Conservation (phyloP, 1,140 invertebrate genomes). For the Pogonognathellus flavescens region DNA sequence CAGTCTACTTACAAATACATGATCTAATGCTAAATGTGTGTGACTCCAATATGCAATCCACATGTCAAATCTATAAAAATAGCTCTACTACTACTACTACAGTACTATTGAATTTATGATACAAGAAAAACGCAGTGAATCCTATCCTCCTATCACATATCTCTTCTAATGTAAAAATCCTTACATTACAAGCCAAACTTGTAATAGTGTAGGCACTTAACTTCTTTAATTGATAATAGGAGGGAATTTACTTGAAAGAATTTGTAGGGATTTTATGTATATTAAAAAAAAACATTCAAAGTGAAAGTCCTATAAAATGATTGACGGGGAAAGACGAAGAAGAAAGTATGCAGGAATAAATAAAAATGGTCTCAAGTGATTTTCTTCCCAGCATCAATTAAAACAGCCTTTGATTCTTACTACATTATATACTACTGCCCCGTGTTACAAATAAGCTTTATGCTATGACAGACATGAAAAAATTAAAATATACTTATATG, state of each 20-base stretch:
- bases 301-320: background rate
- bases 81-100: slow-evolving; percentile 6
- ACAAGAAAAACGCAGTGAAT: slow-evolving; percentile 32
- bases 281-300: background rate
- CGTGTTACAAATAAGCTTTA: slow-evolving; percentile 37
- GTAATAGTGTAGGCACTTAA: background rate
- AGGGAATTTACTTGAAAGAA: background rate
- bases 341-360: background rate
- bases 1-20: background rate
- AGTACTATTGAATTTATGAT: background rate
- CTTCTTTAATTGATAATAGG: slow-evolving; percentile 10
- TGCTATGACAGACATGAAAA: slow-evolving; percentile 8
- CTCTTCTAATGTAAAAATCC: slow-evolving; percentile 17
- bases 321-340: no score
- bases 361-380: background rate
- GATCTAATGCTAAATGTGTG: background rate
- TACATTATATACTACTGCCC: background rate
- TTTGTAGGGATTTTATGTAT: background rate
- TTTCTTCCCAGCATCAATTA: slow-evolving; percentile 20
- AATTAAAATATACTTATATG: background rate
- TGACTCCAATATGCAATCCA: background rate
- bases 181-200: slow-evolving; percentile 20
- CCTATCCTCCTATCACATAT: slow-evolving; percentile 49
- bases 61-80: slow-evolving; percentile 35
- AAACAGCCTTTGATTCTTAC: background rate